Base-by-base conservation (phyloP, 2,113 vertebrate species). In the Machaerirhynchus nigripectus region DNA sequence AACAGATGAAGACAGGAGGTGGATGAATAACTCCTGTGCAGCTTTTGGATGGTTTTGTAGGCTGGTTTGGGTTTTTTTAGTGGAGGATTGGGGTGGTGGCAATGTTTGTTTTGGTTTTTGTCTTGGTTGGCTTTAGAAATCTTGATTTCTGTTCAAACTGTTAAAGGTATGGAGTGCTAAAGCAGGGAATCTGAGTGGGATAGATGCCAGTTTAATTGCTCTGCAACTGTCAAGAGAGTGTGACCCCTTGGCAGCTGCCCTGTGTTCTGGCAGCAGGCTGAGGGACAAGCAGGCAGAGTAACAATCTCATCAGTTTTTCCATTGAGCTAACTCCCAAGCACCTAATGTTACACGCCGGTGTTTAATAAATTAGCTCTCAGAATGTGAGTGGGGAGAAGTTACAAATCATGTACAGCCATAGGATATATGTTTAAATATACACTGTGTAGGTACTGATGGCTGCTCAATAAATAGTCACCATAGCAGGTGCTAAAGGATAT, bases 281-380 rank as follows among this genome's bases (percentile, higher is more conserved):
- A 40, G 15, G 59, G 53, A 87, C 31, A 40, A 42, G 44, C n/a
- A 61, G 81, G 40, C 67, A 77, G 37, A 80, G 83, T 67, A 88
- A 71, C 20, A 86, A 30, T 44, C 47, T 37, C 19, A n/a, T 83
- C n/a, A 24, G 13, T 73, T 93, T 95, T 95, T 87, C 87, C 87
- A 74, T 71, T 89, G 76, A 93, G 53, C 52, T 92, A 42, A 67
- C 61, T 75, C 30, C 64, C 1, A 2, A 77, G 28, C 80, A 84
- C 64, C 59, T 69, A 27, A 30, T 23, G 40, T 65, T 81, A 37
- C 31, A 37, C 55, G 9, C 28, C 61, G n/a, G 17, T 39, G 33
- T 44, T 84, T 89, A 84, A 67, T 80, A 49, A 76, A 39, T 49
- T 16, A 77, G 11, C 28, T 90, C 61, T 61, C 28, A 28, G 50